Evolutionary conservation across 2,888 invertebrate species (phyloP), one percentile per base, ranked within the genome.

Genomic region (Acronicta psi): DNA sequence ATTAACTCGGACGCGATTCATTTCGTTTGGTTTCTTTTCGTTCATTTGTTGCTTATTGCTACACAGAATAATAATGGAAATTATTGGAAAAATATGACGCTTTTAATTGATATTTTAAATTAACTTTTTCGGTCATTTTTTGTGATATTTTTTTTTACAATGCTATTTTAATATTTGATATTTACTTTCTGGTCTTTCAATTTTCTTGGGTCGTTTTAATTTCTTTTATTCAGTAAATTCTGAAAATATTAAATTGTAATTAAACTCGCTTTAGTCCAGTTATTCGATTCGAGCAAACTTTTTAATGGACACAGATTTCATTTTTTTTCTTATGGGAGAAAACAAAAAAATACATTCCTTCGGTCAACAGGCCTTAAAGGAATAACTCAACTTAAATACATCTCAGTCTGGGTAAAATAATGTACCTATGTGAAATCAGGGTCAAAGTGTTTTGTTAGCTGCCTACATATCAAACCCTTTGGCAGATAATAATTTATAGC

Each of bases 1-100:
- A 78, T 71, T 75, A 75, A 75, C 67, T 78, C 51, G 68, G 52
- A 64, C 44, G 58, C 43, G 53, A 55, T 62, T 69, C 45, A 58
- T 71, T 60, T 51, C 43, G 55, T 63, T 60, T 51, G 42, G 55
- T 63, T 58, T 61, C 60, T 65, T 73, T 65, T 64, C 59, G 61
- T 68, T 63, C 69, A 46, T 68, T 68, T 56, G 20, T 34, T 61
- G 57, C 61, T 77, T 71, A 62, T 73, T 73, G 74, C 61, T 37
- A 45, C 50, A 59, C 47, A 67, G 47, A 68, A 73, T 75, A n/a
- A 65, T 50, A 58, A 65, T 59, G 47, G 43, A 68, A 59, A 47
- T 61, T 37, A 16, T 72, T 55, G 37, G 36, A 36, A 61, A 68
- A 65, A 56, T 67, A 40, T 57, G 10, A 20, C 25, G 18, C 31